Evolutionary conservation across 1,140 invertebrate species (phyloP), one percentile per base, ranked within the genome.

Genomic region (Leptinotarsa texana): DNA sequence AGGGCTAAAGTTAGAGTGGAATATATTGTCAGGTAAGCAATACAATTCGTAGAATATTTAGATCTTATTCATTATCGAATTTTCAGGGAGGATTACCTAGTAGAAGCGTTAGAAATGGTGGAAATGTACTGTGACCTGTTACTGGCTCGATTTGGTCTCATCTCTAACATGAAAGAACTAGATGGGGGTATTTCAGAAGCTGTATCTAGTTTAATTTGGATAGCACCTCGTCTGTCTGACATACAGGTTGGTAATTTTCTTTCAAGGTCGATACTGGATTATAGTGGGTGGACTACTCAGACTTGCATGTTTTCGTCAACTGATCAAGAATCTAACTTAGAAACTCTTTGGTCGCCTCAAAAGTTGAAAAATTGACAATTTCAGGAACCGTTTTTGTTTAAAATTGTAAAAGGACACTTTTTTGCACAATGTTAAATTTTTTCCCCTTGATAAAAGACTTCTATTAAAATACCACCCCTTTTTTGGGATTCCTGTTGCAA

Each of bases 101-200:
- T 99, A 1, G 98, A 99, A 88, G 98, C 98, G 0, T 98, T 99
- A 94, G 98, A 99, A 90, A 89, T 99, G 65, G 90, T 99, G 3
- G 98, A 99, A 89, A 99, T 99, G 96, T 99, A 98, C 84, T 99
- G 98, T 88, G 98, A 99, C 88, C 86, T 99, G 22, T 85, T 99
- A n/a, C 86, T 99, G 18, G 97, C 98, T 3, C 90, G 98, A 84
- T 99, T 99, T 88, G 98, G 98, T 17, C 88, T 99, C 1, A 93
- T 99, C 68, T 95, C 98, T 78, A 97, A 99, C 87, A 97, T 98
- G 93, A 99, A 98, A 91, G 95, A 95, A 76, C 83, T 99, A 4
- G 98, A 99, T 84, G 95, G 96, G 76, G 97, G 97, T 4, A 87
- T 99, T 33, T 93, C 95, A 42, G 98, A 99, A 88, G 94, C 98